Percentiles rank a stretch among this genome's conserved stretches.
These are phyloP conservation scores for Herminia tarsipennalis DNA, from an alignment of 2,888 invertebrate genomes.

Conservation along the genomic window DNA sequence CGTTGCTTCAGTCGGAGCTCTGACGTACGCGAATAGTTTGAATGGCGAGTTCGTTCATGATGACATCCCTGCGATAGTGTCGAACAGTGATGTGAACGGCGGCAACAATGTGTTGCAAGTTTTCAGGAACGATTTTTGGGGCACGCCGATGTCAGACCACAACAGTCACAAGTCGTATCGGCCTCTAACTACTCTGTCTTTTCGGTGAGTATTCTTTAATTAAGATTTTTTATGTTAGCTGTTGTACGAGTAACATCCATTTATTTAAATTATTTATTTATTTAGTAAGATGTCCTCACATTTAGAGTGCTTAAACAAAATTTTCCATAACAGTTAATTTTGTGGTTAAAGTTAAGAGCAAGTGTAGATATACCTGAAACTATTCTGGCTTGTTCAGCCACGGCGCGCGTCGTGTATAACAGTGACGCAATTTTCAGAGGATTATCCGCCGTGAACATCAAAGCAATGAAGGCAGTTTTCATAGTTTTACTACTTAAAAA, in stretches of 20 bases:
- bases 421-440: not conserved
- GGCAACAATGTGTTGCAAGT: slow-evolving; percentile 86
- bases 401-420: too few species aligned
- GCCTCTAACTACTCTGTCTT: slow-evolving; percentile 92
- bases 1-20: slow-evolving; percentile 88
- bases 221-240: not conserved
- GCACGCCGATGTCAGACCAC: slow-evolving; percentile 93
- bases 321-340: too few species aligned
- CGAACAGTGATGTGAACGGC: slow-evolving; percentile 92
- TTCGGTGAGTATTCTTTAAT: slow-evolving; percentile 88
- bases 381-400: too few species aligned
- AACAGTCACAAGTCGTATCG: slow-evolving; percentile 95
- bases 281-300: too few species aligned
- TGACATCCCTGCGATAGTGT: slow-evolving; percentile 93
- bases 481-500: not conserved
- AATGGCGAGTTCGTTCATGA: slow-evolving; percentile 95
- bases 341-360: too few species aligned
- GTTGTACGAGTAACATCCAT: too few species aligned
- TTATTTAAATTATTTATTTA: too few species aligned
- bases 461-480: not conserved
- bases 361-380: too few species aligned
- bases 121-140: slow-evolving; percentile 95
- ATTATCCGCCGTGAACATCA: not conserved
- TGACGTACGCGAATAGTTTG: slow-evolving; percentile 90
- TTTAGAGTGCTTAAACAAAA: too few species aligned